Evolutionary conservation across 2,113 vertebrate species (phyloP), one percentile per base, ranked within the genome.

Genomic region (Sander vitreus): DNA sequence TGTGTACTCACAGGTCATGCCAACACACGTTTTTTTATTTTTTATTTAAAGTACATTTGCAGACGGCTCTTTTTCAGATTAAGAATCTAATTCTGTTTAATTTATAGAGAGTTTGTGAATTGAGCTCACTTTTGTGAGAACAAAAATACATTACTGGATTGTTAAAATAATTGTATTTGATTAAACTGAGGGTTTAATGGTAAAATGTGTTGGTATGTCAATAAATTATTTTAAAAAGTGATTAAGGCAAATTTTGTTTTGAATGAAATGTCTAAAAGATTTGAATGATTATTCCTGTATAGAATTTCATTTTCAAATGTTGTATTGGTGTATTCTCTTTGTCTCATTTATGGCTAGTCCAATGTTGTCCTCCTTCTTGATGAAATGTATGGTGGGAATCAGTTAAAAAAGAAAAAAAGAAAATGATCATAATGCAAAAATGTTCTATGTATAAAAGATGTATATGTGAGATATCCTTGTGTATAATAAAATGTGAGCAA

Each of bases 401-500:
- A 30, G 66, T 92, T 80, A 85, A 71, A 68, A 81, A 71, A 64
- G 70, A 65, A 88, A 60, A 60, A 85, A 80, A 69, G 48, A 66
- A 89, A 85, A 75, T 48, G 9, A 85, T 77, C 55, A 73, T 64
- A 76, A 66, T 76, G 33, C 48, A 90, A 90, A 93, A 51, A 76
- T 86, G 75, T 58, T 90, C 54, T 78, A 85, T 93, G 91, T 94
- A 92, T 77, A 93, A 92, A 91, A 78, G 78, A 76, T 94, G 87
- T 94, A 93, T 84, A 93, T 94, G 93, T 95, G 86, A 91, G 84
- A 89, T 87, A 90, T 94, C 87, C 92, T 90, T 91, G 88, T 95
- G 86, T 92, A 93, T 83, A 95, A 93, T 95, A 94, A 95, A 95
- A 89, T 64, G 6, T 63, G 88, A 82, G 67, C 76, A 76, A 83